Percentiles rank a stretch among this genome's conserved stretches.
phyloP scores from a whole-genome alignment of 2,888 invertebrate species.

The Dasypolia templi region DNA sequence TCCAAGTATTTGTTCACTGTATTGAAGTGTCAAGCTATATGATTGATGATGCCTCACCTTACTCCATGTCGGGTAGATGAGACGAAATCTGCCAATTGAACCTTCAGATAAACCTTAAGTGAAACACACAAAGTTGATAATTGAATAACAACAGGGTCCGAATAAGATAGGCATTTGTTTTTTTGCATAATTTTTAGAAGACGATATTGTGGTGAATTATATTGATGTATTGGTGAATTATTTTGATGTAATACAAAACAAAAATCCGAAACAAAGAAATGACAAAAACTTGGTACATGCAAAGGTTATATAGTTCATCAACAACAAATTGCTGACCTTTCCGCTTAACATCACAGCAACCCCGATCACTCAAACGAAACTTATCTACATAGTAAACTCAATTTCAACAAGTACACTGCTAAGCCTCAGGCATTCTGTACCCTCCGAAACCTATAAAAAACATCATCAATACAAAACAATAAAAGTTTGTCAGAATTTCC shows the following conservation, averaged over 20 bases:
- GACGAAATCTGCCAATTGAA: constrained; percentile 20
- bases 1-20: constrained; percentile 80
- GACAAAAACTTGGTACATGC: constrained; percentile 6
- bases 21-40: constrained; percentile 81
- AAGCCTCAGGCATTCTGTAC: constrained; percentile 55
- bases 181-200: constrained; percentile 59
- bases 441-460: constrained; percentile 56
- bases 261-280: neutral
- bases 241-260: constrained; percentile 47
- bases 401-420: constrained; percentile 52
- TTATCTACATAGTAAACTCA: constrained; percentile 55
- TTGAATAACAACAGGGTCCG: constrained; percentile 1
- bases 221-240: constrained; percentile 59
- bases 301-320: constrained; percentile 19
- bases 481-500: constrained; percentile 60
- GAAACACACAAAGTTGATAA: constrained; percentile 17
- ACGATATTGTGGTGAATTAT: constrained; percentile 58
- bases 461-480: constrained; percentile 59
- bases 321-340: constrained; percentile 30
- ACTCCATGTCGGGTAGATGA: constrained; percentile 46
- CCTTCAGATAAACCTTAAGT: neutral
- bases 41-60: constrained; percentile 78
- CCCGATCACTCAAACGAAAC: constrained; percentile 41
- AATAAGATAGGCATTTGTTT: constrained; percentile 30
- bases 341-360: constrained; percentile 7